Conservation (phyloP, 2,888 invertebrate genomes). For the Aromia moschata region DNA sequence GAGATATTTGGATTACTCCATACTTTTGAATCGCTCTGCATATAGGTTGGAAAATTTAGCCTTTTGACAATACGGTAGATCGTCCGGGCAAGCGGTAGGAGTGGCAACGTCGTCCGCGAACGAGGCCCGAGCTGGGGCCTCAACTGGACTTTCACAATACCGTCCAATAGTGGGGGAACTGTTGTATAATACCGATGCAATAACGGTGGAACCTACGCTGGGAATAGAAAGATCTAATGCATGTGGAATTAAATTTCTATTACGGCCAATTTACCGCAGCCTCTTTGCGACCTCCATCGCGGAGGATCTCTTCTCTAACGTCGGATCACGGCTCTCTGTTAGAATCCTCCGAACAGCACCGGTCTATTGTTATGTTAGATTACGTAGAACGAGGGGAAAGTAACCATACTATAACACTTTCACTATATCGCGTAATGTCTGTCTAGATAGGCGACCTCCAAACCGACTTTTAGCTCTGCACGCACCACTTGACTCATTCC, state of each 20-base stretch:
- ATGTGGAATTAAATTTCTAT: slow-evolving; percentile 45
- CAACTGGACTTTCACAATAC: slow-evolving; percentile 63
- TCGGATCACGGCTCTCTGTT: background rate
- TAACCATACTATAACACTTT: slow-evolving; percentile 62
- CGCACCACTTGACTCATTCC: slow-evolving; percentile 35
- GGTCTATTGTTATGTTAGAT: slow-evolving; percentile 58
- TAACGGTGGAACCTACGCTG: slow-evolving; percentile 52
- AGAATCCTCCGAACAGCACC: background rate
- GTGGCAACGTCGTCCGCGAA: too few relatives aligned
- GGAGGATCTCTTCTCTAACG: background rate
- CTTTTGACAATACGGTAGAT: too few relatives aligned
- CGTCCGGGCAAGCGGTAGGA: too few relatives aligned
- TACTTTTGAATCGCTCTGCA: too few relatives aligned
- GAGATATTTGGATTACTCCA: too few relatives aligned
- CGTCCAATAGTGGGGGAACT: slow-evolving; percentile 56
- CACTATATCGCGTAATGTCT: slow-evolving; percentile 63
- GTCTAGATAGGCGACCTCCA: slow-evolving; percentile 51
- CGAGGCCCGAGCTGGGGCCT: slow-evolving; percentile 61
- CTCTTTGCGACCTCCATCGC: background rate
- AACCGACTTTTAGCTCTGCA: slow-evolving; percentile 34
- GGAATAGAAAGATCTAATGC: slow-evolving; percentile 51
- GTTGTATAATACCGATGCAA: slow-evolving; percentile 63
- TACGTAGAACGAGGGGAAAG: slow-evolving; percentile 62
- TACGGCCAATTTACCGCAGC: slow-evolving; percentile 28
- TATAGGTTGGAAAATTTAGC: too few relatives aligned